A percentile compares a stretch with the other conserved stretches of the same genome.
phyloP scores from a whole-genome alignment of 2,888 invertebrate genomes.

The Sisyra nigra region DNA sequence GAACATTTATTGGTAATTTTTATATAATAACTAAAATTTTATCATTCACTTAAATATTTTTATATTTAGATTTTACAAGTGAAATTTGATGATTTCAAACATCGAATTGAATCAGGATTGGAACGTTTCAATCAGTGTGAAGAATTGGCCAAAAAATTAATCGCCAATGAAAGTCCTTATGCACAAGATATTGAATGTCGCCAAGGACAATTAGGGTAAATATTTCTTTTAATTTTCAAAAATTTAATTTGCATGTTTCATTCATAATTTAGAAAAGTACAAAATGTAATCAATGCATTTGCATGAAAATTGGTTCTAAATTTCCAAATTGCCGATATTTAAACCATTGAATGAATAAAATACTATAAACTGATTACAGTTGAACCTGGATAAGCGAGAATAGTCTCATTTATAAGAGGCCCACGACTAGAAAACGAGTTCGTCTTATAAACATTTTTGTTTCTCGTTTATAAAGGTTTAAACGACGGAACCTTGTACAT shows the following conservation, averaged over 20 bases:
- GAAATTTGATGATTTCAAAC: slow-evolving; percentile 87
- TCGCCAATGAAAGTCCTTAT: slow-evolving; percentile 73
- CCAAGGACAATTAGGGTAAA: slow-evolving; percentile 74
- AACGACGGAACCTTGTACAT: too few relatives aligned
- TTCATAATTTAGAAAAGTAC: not conserved
- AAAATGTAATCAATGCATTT: slow-evolving; percentile 5
- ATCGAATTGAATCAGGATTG: slow-evolving; percentile 75
- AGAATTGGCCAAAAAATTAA: slow-evolving; percentile 73
- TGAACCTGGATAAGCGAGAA: too few relatives aligned
- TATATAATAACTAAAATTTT: not conserved
- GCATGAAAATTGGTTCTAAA: slow-evolving; percentile 4
- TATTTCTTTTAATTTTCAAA: slow-evolving; percentile 8
- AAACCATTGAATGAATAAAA: too few relatives aligned
- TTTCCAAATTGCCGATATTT: too few relatives aligned
- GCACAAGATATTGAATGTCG: slow-evolving; percentile 70
- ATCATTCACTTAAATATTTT: not conserved
- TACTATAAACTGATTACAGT: too few relatives aligned
- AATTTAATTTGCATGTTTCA: slow-evolving; percentile 6
- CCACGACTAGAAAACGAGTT: too few relatives aligned
- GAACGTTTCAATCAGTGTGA: slow-evolving; percentile 86
- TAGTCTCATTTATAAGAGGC: too few relatives aligned
- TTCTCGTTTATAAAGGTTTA: too few relatives aligned
- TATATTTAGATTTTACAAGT: slow-evolving; percentile 53
- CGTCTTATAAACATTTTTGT: too few relatives aligned
- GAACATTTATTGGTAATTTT: slow-evolving; percentile 60